phyloP scores from a whole-genome alignment of 2,888 invertebrate genomes.

The Cephonodes hylas region DNA sequence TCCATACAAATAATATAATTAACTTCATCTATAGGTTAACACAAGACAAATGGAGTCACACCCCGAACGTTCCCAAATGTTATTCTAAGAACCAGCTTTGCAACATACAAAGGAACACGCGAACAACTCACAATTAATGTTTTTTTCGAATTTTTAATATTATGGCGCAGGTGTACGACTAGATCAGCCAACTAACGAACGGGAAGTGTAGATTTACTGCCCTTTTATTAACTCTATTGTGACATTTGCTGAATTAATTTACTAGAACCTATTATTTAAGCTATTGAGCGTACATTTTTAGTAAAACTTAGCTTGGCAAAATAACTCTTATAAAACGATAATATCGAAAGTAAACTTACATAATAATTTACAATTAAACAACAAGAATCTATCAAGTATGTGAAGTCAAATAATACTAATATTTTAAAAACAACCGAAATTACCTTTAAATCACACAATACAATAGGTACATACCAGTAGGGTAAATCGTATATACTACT shows the following conservation, averaged over 20 bases:
- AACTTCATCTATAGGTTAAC: no score
- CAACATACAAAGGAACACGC: not conserved
- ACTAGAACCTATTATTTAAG: not conserved
- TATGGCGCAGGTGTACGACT: not conserved
- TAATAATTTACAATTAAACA: no score
- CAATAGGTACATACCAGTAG: no score
- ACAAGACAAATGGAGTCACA: not conserved
- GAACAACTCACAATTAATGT: not conserved
- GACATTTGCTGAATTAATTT: not conserved
- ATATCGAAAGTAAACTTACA: no score
- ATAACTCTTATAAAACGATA: no score
- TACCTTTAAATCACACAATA: no score
- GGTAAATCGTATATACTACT: no score
- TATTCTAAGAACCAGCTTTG: not conserved
- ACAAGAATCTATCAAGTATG: no score
- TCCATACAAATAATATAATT: no score
- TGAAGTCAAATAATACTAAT: not conserved
- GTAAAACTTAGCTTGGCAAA: not conserved
- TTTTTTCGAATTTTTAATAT: not conserved
- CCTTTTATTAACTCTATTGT: constrained; percentile 1
- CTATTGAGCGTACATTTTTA: not conserved
- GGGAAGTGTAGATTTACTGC: constrained; percentile 22
- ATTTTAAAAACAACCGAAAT: no score
- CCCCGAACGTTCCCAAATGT: not conserved
- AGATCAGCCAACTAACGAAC: not conserved